Evolutionary conservation across 2,888 invertebrate genomes (phyloP).

Genomic region (Unio delphinus): DNA sequence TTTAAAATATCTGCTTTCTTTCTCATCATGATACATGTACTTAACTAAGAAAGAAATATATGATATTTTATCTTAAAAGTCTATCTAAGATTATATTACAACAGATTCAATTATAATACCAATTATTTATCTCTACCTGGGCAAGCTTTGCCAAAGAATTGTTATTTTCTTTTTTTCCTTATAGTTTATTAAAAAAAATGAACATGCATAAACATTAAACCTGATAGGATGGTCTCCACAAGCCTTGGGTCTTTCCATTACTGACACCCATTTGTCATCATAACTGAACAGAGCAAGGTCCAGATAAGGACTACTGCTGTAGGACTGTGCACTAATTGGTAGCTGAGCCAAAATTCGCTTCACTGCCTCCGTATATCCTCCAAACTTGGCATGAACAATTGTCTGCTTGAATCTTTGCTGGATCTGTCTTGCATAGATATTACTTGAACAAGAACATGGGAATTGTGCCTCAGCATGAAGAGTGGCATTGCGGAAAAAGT

Average conservation of each 20-base stretch:
- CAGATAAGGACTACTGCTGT: conserved; percentile 92
- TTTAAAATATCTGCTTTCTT: no score
- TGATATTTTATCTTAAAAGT: no score
- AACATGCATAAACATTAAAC: conserved; percentile 70
- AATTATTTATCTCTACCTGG: no score
- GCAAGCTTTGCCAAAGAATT: no score
- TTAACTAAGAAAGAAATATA: no score
- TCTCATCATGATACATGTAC: no score
- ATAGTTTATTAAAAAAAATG: no score
- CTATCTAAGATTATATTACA: no score
- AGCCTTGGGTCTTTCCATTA: conserved; percentile 94
- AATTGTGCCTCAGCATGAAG: conserved; percentile 87
- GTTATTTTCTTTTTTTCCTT: no score
- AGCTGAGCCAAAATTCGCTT: conserved; percentile 90
- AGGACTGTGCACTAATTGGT: conserved; percentile 95
- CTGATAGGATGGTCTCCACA: conserved; percentile 93
- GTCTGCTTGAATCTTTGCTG: conserved; percentile 88
- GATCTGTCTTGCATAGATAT: conserved; percentile 82
- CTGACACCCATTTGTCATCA: conserved; percentile 96
- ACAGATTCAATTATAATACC: no score
- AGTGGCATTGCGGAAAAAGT: conserved; percentile 91
- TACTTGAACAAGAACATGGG: conserved; percentile 92
- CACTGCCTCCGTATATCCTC: conserved; percentile 91
- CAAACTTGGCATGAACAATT: conserved; percentile 89
- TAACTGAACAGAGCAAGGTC: conserved; percentile 93